Conservation (phyloP, 2,797 vertebrate genomes). For the Dicrostonyx torquatus region DNA sequence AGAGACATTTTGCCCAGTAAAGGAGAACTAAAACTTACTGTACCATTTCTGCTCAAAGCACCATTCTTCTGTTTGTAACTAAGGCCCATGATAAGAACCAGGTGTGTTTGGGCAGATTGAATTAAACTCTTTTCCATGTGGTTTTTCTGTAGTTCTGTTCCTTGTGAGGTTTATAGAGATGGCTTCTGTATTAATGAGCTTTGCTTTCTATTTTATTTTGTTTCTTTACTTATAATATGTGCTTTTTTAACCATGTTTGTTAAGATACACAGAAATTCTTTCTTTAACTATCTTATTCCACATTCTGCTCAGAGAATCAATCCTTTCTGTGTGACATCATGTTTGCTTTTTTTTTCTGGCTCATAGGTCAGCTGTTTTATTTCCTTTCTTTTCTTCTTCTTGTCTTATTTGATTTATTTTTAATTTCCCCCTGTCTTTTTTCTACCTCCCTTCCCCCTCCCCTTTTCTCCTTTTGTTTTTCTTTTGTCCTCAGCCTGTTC, state of each 20-base stretch:
- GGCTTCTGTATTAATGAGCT: conserved; percentile 88
- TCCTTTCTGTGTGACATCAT: conserved; percentile 87
- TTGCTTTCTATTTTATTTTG: conserved; percentile 83
- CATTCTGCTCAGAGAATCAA: conserved; percentile 85
- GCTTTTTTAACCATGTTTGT: conserved; percentile 88
- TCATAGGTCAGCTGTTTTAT: conserved; percentile 87
- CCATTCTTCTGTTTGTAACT: neutral
- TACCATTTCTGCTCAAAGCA: neutral
- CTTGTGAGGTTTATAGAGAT: conserved; percentile 75
- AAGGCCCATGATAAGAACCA: neutral
- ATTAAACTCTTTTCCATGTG: conserved; percentile 71
- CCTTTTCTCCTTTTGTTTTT: conserved; percentile 86
- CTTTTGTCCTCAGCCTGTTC: conserved; percentile 90
- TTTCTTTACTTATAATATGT: conserved; percentile 86
- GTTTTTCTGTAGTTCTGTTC: conserved; percentile 73
- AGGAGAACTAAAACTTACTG: neutral
- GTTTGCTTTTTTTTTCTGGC: conserved; percentile 85
- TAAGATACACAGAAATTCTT: conserved; percentile 84
- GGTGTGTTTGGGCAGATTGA: conserved; percentile 57
- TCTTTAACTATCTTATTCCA: conserved; percentile 85
- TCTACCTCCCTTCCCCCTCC: conserved; percentile 64
- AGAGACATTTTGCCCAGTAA: neutral
- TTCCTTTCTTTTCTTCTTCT: conserved; percentile 79
- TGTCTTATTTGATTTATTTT: conserved; percentile 55
- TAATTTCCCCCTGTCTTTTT: conserved; percentile 65